Evolutionary conservation across 2,888 invertebrate species (phyloP), one percentile per base, ranked within the genome.

Genomic region (Euphydryas editha): DNA sequence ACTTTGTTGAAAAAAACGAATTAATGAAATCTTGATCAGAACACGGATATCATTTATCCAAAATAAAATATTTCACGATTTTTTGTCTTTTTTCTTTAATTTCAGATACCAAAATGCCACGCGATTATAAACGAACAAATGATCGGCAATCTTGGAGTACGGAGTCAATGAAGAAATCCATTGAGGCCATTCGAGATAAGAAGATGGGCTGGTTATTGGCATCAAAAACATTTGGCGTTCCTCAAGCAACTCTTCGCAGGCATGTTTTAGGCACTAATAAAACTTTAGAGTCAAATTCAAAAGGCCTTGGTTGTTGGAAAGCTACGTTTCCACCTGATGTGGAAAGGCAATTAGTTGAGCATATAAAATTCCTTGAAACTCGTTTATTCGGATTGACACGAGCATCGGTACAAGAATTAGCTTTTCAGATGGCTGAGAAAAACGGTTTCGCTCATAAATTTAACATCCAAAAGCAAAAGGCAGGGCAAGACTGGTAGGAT

Each of bases 121-220:
- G 39, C 2, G 13, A 13, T 13, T 39, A 39, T 39, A 39, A 39
- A 39, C 2, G 11, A 39, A 39, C 10, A 10, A 39, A 3, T 39
- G 10, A 55, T 62, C 24, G 62, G 55, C 24, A 61, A 20, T 54
- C 57, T 24, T 36, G 58, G 46, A 42, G 62, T 37, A 17, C 15
- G 18, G 59, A 70, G 20, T 57, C 54, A 10, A 68, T 70, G 72
- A 15, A 24, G 1, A 62, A 61, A 42, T 68, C 70, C 37, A 64
- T 67, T 0, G 59, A 72, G 24, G 65, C 66, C 56, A 59, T 64
- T 18, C 3, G 55, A 10, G 3, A 42, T 24, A 67, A 62, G 6
- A 67, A 62, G 62, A 70, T 68, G 67, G 72, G 70, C n/a, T 70
- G 62, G 57, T 7, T 36, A 11, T 44, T 61, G 46, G 70, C 72